A percentile compares a stretch with the other conserved stretches of the same genome.
phyloP scores from a whole-genome alignment of 2,113 vertebrate genomes.

The Emydura subglobosa region DNA sequence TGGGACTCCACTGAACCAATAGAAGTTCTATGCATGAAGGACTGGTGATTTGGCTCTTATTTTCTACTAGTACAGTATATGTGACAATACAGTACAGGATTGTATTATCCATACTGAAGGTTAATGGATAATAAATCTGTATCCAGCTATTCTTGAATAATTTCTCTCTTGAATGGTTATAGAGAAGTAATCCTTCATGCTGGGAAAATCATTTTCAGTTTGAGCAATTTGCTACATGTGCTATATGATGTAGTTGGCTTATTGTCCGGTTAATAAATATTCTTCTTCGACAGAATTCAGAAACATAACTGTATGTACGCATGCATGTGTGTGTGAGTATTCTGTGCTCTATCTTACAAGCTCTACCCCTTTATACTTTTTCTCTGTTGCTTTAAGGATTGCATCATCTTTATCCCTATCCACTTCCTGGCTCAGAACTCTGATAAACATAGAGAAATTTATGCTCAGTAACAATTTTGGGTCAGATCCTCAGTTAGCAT shows the following conservation, averaged over 20 bases:
- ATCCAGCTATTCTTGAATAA: too few species aligned
- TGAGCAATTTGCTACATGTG: not conserved
- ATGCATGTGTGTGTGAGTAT: not conserved
- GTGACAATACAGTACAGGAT: not conserved
- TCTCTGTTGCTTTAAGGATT: not conserved
- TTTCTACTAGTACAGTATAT: not conserved
- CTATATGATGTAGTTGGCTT: not conserved
- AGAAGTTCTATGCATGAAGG: not conserved
- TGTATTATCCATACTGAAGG: not conserved
- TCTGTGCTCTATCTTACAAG: not conserved
- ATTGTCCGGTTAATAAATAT: not conserved
- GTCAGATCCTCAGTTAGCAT: not conserved
- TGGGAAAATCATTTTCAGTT: not conserved
- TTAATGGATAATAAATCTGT: not conserved
- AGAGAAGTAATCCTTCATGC: not conserved
- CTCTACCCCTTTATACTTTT: not conserved
- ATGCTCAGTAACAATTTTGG: not conserved
- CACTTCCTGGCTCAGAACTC: not conserved
- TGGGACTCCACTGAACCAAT: not conserved
- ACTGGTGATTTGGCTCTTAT: not conserved
- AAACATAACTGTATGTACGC: not conserved
- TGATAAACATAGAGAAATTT: not conserved
- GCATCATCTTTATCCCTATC: not conserved
- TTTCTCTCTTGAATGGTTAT: not conserved
- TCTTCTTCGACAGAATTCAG: not conserved